phyloP scores from a whole-genome alignment of 2,888 invertebrate genomes.

The Torymus aiolomorphi region DNA sequence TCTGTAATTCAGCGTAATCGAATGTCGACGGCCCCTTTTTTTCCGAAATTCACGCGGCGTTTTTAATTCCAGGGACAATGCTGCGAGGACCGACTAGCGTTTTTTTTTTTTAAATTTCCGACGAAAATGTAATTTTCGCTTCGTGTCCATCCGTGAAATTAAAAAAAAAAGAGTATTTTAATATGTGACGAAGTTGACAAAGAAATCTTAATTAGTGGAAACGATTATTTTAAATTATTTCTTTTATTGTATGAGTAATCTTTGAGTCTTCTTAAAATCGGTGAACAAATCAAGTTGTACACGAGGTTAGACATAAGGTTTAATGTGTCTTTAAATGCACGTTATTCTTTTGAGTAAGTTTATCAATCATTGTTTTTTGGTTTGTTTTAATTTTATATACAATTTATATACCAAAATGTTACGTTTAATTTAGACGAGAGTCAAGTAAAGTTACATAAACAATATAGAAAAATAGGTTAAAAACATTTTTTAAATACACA shows the following conservation, averaged over 20 bases:
- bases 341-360: neutral
- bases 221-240: neutral
- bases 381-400: neutral
- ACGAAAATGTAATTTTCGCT: neutral
- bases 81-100: no score
- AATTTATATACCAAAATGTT: neutral
- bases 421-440: constrained; percentile 8
- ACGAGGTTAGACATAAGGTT: neutral
- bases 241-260: constrained; percentile 30
- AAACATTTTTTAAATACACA: neutral
- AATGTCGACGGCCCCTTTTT: no score
- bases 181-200: no score
- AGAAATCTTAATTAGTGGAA: no score
- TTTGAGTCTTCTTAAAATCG: neutral
- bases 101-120: no score
- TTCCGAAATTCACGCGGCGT: no score
- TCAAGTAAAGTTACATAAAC: constrained; percentile 1
- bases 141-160: no score
- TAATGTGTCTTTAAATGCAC: constrained; percentile 3
- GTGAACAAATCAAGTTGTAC: no score
- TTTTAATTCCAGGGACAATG: no score
- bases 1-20: constrained; percentile 22
- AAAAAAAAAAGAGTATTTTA: no score
- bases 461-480: constrained; percentile 30
- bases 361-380: no score